Conservation (phyloP, 2,888 invertebrate genomes). For the Volucella bombylans region DNA sequence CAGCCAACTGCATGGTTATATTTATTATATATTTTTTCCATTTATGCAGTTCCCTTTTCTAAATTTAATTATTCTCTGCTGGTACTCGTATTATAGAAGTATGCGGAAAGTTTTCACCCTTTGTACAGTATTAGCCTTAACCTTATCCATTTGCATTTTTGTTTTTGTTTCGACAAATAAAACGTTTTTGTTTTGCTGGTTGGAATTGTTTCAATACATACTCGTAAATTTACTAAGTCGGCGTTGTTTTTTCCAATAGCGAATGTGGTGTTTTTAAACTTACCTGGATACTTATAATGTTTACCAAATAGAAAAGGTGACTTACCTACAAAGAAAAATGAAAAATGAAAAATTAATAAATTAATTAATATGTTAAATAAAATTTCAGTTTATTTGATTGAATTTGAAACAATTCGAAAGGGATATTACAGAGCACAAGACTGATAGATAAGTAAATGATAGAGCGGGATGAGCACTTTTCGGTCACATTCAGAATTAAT, state of each 20-base stretch:
- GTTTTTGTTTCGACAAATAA: background rate
- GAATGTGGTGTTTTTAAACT: conserved; percentile 60
- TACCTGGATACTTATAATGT: conserved; percentile 38
- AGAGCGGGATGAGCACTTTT: too few relatives aligned
- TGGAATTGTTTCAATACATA: background rate
- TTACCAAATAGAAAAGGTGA: conserved; percentile 37
- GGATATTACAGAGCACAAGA: too few relatives aligned
- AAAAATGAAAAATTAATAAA: conserved; percentile 14
- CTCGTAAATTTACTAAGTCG: background rate
- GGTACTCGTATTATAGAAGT: background rate
- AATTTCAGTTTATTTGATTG: too few relatives aligned
- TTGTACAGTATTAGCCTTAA: background rate
- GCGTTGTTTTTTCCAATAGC: background rate
- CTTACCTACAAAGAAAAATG: conserved; percentile 61
- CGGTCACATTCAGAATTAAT: too few relatives aligned
- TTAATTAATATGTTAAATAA: background rate
- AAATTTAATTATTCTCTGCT: background rate
- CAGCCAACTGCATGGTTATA: conserved; percentile 2
- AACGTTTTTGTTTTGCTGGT: background rate
- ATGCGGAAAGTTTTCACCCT: background rate
- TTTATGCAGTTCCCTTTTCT: background rate
- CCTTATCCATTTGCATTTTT: background rate
- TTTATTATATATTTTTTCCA: background rate
- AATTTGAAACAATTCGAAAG: too few relatives aligned
- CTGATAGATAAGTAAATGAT: too few relatives aligned